These are phyloP conservation scores for Tuberolachnus salignus DNA, from an alignment of 2,888 invertebrate genomes.

Conservation along the genomic window DNA sequence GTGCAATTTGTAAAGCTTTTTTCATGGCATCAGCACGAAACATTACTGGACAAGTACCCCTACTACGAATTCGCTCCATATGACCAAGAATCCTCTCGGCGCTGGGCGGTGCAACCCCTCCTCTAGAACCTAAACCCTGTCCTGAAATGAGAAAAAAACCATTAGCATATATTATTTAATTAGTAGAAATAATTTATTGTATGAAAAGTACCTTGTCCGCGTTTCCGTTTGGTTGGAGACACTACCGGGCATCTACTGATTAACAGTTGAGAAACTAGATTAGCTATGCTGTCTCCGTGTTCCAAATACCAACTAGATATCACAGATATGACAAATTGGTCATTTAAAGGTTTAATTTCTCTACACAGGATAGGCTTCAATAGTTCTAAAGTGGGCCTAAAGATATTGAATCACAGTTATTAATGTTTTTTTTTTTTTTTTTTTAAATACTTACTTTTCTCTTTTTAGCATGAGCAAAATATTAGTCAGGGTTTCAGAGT, in stretches of 20 bases:
- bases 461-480: slow-evolving; percentile 89
- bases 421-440: too few relatives aligned
- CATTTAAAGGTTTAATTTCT: slow-evolving; percentile 73
- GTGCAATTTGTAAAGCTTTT: slow-evolving; percentile 85
- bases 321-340: slow-evolving; percentile 88
- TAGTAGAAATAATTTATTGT: neutral
- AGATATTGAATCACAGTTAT: slow-evolving; percentile 58
- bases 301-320: slow-evolving; percentile 94
- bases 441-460: slow-evolving; percentile 74
- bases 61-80: slow-evolving; percentile 74
- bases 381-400: slow-evolving; percentile 81
- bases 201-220: slow-evolving; percentile 62
- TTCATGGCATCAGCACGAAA: slow-evolving; percentile 86
- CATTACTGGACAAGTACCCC: slow-evolving; percentile 56
- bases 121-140: slow-evolving; percentile 58
- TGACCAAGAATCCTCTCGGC: slow-evolving; percentile 79
- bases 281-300: slow-evolving; percentile 85
- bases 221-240: slow-evolving; percentile 90
- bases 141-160: slow-evolving; percentile 46
- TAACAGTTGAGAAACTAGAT: slow-evolving; percentile 77
- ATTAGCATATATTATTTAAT: neutral
- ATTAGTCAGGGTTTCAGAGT: slow-evolving; percentile 91
- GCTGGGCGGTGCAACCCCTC: slow-evolving; percentile 59
- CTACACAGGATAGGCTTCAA: slow-evolving; percentile 82
- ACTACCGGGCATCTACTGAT: slow-evolving; percentile 84